Conservation (phyloP, 2,888 invertebrate species). For the Acanthosepion esculentum region DNA sequence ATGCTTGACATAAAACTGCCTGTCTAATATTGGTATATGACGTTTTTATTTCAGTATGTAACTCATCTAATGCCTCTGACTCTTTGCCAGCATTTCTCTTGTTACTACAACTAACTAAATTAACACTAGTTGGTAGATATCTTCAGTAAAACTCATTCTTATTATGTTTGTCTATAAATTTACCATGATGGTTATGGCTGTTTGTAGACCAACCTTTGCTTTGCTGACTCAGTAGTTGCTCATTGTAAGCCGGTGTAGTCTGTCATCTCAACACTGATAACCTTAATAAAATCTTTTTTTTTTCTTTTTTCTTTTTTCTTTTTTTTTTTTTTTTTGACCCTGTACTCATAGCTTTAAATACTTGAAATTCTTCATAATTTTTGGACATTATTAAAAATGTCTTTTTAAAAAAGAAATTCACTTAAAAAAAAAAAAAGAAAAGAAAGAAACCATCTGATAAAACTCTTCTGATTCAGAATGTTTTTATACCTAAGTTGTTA, state of each 20-base stretch:
- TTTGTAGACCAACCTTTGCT: neutral
- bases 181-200: neutral
- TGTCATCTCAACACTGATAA: neutral
- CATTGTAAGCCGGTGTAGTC: neutral
- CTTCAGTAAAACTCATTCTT: neutral
- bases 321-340: neutral
- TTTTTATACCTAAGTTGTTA: no score
- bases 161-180: neutral
- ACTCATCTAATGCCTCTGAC: neutral
- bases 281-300: neutral
- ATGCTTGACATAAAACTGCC: neutral
- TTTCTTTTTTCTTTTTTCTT: neutral
- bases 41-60: neutral
- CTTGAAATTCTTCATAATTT: neutral
- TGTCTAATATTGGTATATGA: neutral
- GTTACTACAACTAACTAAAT: neutral
- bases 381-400: neutral
- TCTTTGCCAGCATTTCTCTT: slow-evolving; percentile 33
- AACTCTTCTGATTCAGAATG: no score
- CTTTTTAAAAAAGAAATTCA: neutral
- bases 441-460: no score
- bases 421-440: no score
- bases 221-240: neutral
- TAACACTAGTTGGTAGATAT: neutral
- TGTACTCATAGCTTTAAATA: neutral